Evolutionary conservation across 2,113 vertebrate species (phyloP).

Genomic region (Lagopus muta): DNA sequence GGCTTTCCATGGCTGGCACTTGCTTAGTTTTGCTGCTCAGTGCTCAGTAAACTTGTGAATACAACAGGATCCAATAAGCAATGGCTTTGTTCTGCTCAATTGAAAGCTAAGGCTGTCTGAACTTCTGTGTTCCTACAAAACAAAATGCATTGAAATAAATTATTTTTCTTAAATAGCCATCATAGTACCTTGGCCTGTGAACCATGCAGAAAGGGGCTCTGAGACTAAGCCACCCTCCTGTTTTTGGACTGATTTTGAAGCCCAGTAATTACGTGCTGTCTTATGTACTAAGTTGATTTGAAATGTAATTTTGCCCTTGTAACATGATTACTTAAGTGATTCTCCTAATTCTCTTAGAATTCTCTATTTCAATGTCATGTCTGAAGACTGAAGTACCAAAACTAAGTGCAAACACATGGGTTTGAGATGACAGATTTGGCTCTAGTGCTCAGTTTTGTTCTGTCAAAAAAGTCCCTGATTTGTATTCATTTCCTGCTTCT

Average conservation of each 20-base stretch:
- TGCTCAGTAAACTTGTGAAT: background rate
- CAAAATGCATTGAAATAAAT: background rate
- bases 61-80: background rate
- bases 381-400: conserved; percentile 23
- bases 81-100: rapidly evolving
- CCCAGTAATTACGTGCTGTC: background rate
- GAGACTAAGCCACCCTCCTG: background rate
- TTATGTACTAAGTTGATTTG: background rate
- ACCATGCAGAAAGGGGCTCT: background rate
- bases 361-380: conserved; percentile 25
- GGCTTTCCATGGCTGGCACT: background rate
- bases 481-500: conserved; percentile 47
- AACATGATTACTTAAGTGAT: background rate
- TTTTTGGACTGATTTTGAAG: background rate
- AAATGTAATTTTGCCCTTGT: background rate
- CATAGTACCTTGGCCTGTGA: rapidly evolving
- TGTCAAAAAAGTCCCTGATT: conserved; percentile 52
- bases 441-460: conserved; percentile 39
- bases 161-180: background rate
- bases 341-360: background rate
- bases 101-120: background rate
- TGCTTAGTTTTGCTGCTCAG: background rate
- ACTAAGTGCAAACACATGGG: background rate
- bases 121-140: background rate
- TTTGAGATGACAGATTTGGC: conserved; percentile 26